Evolutionary conservation across 2,888 invertebrate species (phyloP), one percentile per base, ranked within the genome.

Genomic region (Herminia tarsipennalis): DNA sequence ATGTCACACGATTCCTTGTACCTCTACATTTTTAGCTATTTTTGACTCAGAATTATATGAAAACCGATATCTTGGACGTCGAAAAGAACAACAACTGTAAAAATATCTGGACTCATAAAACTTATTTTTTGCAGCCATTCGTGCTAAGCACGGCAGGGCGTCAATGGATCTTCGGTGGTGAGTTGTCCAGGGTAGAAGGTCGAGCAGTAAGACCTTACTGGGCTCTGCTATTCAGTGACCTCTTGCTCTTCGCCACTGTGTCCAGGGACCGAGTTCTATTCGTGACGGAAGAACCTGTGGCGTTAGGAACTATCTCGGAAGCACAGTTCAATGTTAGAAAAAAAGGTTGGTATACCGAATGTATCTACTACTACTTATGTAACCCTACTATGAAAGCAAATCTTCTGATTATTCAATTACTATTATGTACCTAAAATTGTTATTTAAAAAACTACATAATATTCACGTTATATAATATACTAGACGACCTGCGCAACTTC

Each of bases 131-230:
- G 5, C 79, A 95, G 93, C 97, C 97, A 38, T 97, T 97, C 81
- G 95, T 95, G 38, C 88, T 97, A 78, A 95, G 95, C 71, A 95
- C 95, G 66, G 95, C 96, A 36, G 96, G 96, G 16, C 93, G 97
- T 36, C 97, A 97, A 81, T 97, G 97, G 97, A 95, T 97, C 45
- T 97, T 97, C 67, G 97, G 97, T 3, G 97, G 97, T 0, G 97
- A 97, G 68, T 85, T 97, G 17, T 95, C 95, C 6, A 93, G 96
- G 55, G 95, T 97, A 1, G 97, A 97, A 86, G 96, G 97, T 0
- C 93, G 97, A 30, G 94, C 95, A 1, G 93, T 96, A 16, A 93
- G 96, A 51, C 96, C 96, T 0, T 96, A 96, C 76, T 97, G 97
- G 97, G 96, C 96, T 0, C 86, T 97, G 44, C 91, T 97, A 30